Conservation (phyloP, 2,113 vertebrate genomes). For the Macroglossus sobrinus region DNA sequence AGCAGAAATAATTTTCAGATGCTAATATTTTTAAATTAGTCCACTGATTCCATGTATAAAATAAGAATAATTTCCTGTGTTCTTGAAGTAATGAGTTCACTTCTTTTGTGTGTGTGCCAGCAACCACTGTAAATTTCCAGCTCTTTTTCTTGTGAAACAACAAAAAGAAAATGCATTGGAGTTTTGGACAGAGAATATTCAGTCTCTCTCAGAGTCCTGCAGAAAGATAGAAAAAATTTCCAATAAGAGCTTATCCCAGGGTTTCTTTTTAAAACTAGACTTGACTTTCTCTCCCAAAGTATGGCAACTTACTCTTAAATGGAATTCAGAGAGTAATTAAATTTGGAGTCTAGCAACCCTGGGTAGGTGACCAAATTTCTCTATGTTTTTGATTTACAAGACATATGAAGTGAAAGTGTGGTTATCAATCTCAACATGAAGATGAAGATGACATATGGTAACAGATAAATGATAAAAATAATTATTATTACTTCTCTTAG, state of each 20-base stretch:
- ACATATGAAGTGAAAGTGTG: not conserved
- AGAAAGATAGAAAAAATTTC: not conserved
- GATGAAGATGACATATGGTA: not conserved
- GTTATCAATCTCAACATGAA: not conserved
- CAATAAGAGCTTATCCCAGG: not conserved
- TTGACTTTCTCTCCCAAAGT: not conserved
- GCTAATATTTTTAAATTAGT: not conserved
- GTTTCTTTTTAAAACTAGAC: not conserved
- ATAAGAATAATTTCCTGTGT: not conserved
- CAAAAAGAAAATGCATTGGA: not conserved
- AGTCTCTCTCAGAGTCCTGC: not conserved
- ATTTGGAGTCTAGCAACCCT: not conserved
- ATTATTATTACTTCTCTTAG: not conserved
- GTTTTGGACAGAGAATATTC: not conserved
- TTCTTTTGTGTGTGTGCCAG: not conserved
- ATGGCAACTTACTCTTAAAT: not conserved
- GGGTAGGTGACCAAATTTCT: not conserved
- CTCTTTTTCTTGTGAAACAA: not conserved
- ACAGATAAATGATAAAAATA: not conserved
- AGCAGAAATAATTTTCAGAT: not conserved
- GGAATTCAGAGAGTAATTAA: not conserved
- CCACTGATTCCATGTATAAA: not conserved
- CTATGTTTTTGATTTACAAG: not conserved
- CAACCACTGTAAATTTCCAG: not conserved
- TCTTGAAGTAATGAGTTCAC: not conserved